Percentiles rank a stretch among this genome's conserved stretches.
Evolutionary conservation across 2,797 vertebrate genomes (phyloP).

Genomic region (Rhinophrynus dorsalis): DNA sequence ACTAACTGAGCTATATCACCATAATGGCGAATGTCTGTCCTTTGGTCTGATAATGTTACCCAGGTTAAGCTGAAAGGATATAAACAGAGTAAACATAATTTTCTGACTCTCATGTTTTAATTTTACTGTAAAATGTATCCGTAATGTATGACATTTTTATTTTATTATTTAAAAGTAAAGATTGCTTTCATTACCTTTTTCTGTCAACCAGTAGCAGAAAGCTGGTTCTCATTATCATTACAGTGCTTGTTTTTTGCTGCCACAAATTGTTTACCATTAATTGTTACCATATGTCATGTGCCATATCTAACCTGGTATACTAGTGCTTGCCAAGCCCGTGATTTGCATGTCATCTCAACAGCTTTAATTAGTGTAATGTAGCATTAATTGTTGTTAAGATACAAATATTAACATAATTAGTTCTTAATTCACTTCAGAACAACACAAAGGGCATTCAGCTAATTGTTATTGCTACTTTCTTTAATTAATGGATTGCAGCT

Average conservation of each 20-base stretch:
- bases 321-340: constrained; percentile 25
- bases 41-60: too few relatives aligned
- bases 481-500: too few relatives aligned
- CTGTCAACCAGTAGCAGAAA: constrained; percentile 54
- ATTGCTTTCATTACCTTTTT: not conserved
- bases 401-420: not conserved
- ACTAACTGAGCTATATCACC: too few relatives aligned
- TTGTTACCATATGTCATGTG: constrained; percentile 39
- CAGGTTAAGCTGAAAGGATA: too few relatives aligned
- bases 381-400: not conserved
- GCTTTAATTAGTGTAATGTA: not conserved
- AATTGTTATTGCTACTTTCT: too few relatives aligned
- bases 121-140: too few relatives aligned
- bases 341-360: not conserved
- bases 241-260: constrained; percentile 23
- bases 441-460: too few relatives aligned
- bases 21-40: too few relatives aligned
- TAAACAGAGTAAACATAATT: too few relatives aligned
- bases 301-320: constrained; percentile 50
- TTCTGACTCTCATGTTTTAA: too few relatives aligned
- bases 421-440: too few relatives aligned
- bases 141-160: not conserved
- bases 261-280: constrained; percentile 25
- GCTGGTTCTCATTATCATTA: constrained; percentile 53
- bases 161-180: not conserved